Percentiles rank a stretch among this genome's conserved stretches.
These are phyloP conservation scores for Tiliacea citrago DNA, from an alignment of 2,888 invertebrate genomes.

Conservation along the genomic window DNA sequence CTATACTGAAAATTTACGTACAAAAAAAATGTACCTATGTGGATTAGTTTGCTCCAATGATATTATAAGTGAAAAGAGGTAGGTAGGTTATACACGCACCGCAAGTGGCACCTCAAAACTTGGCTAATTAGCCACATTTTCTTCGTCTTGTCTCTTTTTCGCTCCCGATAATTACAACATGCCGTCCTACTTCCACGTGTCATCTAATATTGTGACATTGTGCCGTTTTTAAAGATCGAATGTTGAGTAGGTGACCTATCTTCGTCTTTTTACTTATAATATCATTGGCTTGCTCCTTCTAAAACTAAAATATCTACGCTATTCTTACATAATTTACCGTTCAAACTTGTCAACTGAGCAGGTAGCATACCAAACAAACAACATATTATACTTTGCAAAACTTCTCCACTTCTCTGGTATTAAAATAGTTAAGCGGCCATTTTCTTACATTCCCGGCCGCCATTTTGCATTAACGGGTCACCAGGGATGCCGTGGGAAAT, in stretches of 20 bases:
- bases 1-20: background rate
- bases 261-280: background rate
- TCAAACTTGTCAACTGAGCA: conserved; percentile 8
- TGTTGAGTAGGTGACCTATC: no score
- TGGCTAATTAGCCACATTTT: no score
- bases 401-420: conserved; percentile 17
- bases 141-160: no score
- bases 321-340: conserved; percentile 11
- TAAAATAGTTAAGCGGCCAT: conserved; percentile 45
- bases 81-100: no score
- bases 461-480: conserved; percentile 55
- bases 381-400: conserved; percentile 19
- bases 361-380: conserved; percentile 13
- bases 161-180: no score
- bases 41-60: no score
- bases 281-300: background rate
- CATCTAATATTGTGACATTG: no score
- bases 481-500: conserved; percentile 44
- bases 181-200: no score
- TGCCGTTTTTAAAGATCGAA: no score
- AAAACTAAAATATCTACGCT: background rate
- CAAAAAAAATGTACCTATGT: no score
- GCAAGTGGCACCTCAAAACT: no score
- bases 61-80: no score
- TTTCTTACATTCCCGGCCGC: conserved; percentile 38